These are phyloP conservation scores for Leptobrachium ailaonicum DNA, from an alignment of 2,113 vertebrate genomes.

Conservation along the genomic window DNA sequence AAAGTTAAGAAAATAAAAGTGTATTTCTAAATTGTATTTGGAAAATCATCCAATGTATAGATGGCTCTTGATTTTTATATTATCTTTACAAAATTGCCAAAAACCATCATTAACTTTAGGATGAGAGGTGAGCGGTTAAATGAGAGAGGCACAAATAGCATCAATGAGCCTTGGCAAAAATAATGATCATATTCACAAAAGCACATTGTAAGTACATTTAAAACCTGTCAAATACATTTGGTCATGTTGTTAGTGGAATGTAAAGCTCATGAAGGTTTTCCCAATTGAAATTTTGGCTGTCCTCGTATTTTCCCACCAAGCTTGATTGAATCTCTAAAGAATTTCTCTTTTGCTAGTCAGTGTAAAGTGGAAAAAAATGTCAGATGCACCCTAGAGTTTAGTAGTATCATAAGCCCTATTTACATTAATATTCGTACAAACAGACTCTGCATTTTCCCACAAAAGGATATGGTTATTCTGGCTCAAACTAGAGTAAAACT, in stretches of 20 bases:
- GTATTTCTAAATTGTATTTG: too few species aligned
- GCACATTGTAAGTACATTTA: not conserved
- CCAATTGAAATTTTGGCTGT: not conserved
- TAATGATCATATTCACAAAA: not conserved
- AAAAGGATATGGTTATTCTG: not conserved
- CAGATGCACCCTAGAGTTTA: not conserved
- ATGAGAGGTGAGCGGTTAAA: too few species aligned
- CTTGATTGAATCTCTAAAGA: not conserved
- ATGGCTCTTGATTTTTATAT: too few species aligned
- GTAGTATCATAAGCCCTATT: not conserved
- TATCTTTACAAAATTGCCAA: too few species aligned
- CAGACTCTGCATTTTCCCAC: not conserved
- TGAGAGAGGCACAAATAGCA: too few species aligned
- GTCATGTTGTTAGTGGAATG: not conserved
- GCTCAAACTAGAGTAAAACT: not conserved
- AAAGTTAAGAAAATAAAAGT: too few species aligned
- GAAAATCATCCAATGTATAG: too few species aligned
- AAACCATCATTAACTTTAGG: too few species aligned
- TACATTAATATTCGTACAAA: not conserved
- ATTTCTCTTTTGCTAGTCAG: not conserved
- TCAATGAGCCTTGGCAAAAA: too few species aligned
- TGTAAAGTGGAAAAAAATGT: not conserved
- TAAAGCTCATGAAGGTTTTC: not conserved
- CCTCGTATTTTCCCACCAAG: conserved; percentile 2
- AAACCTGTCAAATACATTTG: not conserved